These are phyloP conservation scores for Eurystomus gularis DNA, from an alignment of 2,113 vertebrate species.

Conservation along the genomic window DNA sequence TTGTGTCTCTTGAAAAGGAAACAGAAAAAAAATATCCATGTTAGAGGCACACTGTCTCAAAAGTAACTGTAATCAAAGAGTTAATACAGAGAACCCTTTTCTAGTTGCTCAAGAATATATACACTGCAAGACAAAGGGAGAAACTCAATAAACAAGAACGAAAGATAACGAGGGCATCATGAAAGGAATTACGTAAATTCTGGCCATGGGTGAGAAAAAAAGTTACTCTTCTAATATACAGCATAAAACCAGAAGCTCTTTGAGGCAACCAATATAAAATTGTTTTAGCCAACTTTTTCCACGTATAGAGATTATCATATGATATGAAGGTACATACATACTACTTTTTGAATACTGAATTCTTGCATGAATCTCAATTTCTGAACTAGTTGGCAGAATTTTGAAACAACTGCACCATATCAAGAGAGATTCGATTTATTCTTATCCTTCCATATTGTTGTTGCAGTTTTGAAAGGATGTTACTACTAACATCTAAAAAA, in stretches of 20 bases:
- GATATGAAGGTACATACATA: background rate
- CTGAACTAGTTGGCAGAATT: background rate
- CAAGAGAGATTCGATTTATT: background rate
- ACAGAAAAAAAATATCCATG: background rate
- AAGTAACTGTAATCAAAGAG: background rate
- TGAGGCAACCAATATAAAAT: background rate
- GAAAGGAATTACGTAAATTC: background rate
- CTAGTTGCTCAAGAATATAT: background rate
- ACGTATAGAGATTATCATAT: background rate
- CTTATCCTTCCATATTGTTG: background rate
- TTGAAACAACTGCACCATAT: background rate
- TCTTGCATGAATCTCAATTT: background rate
- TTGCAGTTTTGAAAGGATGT: background rate
- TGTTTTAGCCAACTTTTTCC: background rate
- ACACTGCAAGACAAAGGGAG: background rate
- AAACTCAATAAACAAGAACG: background rate
- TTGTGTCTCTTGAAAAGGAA: background rate
- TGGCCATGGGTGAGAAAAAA: background rate
- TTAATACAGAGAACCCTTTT: background rate
- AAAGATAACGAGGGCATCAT: rapidly evolving
- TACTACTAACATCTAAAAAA: background rate
- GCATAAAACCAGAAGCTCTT: background rate
- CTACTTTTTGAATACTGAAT: background rate
- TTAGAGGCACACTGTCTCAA: background rate
- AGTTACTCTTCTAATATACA: background rate